Evolutionary conservation across 2,113 vertebrate species (phyloP).

Genomic region (Lepus europaeus): DNA sequence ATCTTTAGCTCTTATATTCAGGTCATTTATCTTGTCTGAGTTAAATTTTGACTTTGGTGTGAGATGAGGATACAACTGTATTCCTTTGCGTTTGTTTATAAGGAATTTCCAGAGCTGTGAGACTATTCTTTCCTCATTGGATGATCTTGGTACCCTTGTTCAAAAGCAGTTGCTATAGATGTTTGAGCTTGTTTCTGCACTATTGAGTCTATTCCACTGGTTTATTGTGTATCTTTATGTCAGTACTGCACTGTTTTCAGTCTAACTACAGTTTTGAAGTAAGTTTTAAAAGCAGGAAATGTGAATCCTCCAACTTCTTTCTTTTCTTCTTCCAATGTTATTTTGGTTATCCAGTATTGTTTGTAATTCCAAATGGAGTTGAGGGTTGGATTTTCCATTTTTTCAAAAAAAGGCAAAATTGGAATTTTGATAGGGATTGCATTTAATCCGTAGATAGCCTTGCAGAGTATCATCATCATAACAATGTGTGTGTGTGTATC

Average conservation of each 20-base stretch:
- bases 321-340: not conserved
- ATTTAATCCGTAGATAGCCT: not conserved
- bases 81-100: not conserved
- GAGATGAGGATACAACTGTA: not conserved
- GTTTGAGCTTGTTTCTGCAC: not conserved
- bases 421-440: not conserved
- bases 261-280: not conserved
- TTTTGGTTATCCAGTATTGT: not conserved
- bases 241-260: not conserved
- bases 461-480: not conserved
- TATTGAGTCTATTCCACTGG: not conserved
- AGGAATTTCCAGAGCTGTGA: not conserved
- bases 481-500: not conserved
- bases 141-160: not conserved
- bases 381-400: not conserved
- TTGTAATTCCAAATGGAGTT: not conserved
- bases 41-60: conserved; percentile 22
- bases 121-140: not conserved
- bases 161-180: not conserved
- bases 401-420: not conserved
- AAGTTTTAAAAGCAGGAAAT: conserved; percentile 5
- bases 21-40: not conserved
- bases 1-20: not conserved
- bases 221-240: not conserved
- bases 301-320: not conserved